A percentile compares a stretch with the other conserved stretches of the same genome.
Conservation (phyloP, 2,888 invertebrate species). For the Chymomyza caudatula region DNA sequence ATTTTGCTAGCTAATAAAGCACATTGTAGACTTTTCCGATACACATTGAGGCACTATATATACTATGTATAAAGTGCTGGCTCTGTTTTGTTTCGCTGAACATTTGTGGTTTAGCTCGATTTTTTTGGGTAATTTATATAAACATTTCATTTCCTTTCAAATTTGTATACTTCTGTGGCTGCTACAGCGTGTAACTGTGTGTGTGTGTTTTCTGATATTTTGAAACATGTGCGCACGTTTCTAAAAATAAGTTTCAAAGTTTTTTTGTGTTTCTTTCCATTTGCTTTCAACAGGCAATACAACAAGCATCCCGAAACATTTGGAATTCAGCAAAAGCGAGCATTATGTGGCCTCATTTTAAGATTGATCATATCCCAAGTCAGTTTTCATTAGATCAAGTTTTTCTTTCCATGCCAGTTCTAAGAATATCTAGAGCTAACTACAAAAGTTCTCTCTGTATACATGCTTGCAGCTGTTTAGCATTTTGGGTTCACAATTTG, state of each 20-base stretch:
- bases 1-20: background rate
- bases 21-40: background rate
- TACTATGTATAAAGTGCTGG: background rate
- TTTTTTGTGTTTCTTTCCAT: background rate
- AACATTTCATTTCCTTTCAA: conserved; percentile 15
- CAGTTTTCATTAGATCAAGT: too few species aligned
- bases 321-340: background rate
- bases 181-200: conserved; percentile 16
- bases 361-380: background rate
- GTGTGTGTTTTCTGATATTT: conserved; percentile 57
- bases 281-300: conserved; percentile 2
- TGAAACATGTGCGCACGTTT: conserved; percentile 63
- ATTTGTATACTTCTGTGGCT: conserved; percentile 15
- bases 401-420: background rate
- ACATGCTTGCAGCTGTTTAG: conserved; percentile 51
- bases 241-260: conserved; percentile 60
- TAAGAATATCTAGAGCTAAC: background rate
- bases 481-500: conserved; percentile 21
- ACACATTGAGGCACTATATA: background rate
- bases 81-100: conserved; percentile 2
- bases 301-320: conserved; percentile 18
- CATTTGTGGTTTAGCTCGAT: background rate
- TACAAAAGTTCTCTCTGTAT: background rate
- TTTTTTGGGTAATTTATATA: background rate
- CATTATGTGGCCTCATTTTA: background rate